phyloP scores from a whole-genome alignment of 2,888 invertebrate genomes.

The Scrobipalpa costella region DNA sequence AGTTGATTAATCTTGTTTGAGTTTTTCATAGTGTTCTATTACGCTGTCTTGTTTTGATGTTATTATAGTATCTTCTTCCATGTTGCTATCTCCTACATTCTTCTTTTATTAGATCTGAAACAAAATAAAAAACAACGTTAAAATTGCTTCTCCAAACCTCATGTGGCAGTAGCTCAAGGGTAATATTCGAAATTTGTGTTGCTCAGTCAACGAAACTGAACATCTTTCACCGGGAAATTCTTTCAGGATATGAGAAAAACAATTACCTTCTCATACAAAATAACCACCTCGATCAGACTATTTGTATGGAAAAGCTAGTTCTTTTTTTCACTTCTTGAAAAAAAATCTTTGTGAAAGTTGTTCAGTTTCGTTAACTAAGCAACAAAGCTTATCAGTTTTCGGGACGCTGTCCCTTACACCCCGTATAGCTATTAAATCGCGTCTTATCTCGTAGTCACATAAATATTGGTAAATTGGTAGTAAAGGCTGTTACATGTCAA shows the following conservation, averaged over 20 bases:
- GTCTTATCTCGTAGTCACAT: not conserved
- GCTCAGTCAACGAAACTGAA: too few species aligned
- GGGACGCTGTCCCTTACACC: too few species aligned
- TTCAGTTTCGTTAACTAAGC: too few species aligned
- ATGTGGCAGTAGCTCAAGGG: not conserved
- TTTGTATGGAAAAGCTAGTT: too few species aligned
- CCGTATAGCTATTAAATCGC: not conserved
- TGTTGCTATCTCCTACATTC: not conserved
- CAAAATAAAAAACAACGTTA: constrained; percentile 20
- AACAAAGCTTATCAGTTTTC: too few species aligned
- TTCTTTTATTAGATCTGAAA: constrained; percentile 7
- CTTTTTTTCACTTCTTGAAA: too few species aligned
- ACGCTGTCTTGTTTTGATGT: not conserved
- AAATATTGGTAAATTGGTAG: constrained; percentile 1
- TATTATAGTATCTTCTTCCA: constrained; percentile 18
- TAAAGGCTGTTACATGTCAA: not conserved
- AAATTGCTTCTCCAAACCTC: too few species aligned
- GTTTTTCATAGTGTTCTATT: constrained; percentile 32
- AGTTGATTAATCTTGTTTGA: constrained; percentile 27
- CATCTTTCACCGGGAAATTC: too few species aligned
- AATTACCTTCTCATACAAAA: too few species aligned
- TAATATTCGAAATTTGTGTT: not conserved
- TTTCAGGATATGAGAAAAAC: too few species aligned
- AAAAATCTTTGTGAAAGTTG: too few species aligned
- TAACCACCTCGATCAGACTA: too few species aligned